Base-by-base conservation (phyloP, 2,888 invertebrate species). In the Norana najaformis region DNA sequence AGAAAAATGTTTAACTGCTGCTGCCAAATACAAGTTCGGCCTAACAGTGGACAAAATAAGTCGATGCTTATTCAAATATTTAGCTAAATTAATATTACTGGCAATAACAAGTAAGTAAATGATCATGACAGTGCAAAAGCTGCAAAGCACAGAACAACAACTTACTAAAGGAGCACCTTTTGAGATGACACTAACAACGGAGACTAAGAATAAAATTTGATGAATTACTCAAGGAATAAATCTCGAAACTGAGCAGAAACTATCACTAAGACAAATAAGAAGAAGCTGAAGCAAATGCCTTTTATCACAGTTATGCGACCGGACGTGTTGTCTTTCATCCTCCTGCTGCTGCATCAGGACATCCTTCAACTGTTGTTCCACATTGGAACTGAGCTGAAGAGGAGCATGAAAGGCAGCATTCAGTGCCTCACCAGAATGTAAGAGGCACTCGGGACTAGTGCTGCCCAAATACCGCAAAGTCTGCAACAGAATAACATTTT, bases 371-470 rank as follows among this genome's bases (percentile, higher is more conserved):
- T 97, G 97, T 92, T 97, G 97, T 95, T 98, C 98, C 13, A 91
- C 90, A 69, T 88, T 34, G 35, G 96, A 95, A 90, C 97, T 96
- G 92, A 98, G 95, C 41, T 93, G 93, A 91, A 94, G 94, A 35
- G 94, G 93, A 88, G 96, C 95, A 20, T 94, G 93, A 53, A 97
- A 97, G 2, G 98, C 97, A 91, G 97, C 96, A 95, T 98, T 98
- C 91, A 98, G 95, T 85, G 97, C 96, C 53, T 96, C 96, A 69
- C 97, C 97, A 90, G 96, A 95, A 89, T 95, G 95, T 91, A 96
- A 96, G 89, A 97, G 95, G 94, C 98, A 97, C 95, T 99, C 98
- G 0, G 98, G 97, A 93, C 98, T 98, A 2, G 98, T 37, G 85
- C 35, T 85, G 85, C 85, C 85, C 85, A 85, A 37, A 85, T 85